phyloP scores from a whole-genome alignment of 2,797 vertebrate genomes.

The Staurois parvus region DNA sequence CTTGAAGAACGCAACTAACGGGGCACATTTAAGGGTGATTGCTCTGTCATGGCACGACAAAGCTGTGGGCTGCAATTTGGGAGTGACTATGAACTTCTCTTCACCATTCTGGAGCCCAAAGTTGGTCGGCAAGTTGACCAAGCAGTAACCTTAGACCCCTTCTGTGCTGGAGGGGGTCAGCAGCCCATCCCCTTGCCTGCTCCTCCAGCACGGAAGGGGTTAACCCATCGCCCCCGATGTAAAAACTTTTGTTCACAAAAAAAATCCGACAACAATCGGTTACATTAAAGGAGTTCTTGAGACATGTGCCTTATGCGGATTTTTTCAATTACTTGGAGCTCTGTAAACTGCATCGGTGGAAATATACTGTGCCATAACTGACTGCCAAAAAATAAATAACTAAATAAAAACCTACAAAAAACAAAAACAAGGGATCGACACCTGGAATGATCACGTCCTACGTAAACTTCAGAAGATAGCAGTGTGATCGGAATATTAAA shows the following conservation, averaged over 20 bases:
- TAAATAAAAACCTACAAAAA: background rate
- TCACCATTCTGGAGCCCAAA: slow-evolving; percentile 43
- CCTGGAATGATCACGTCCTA: slow-evolving; percentile 43
- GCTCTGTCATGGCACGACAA: slow-evolving; percentile 42
- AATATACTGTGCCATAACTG: slow-evolving; percentile 83
- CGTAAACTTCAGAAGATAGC: background rate
- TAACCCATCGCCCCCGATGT: slow-evolving; percentile 14
- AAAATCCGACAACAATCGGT: slow-evolving; percentile 56
- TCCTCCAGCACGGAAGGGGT: slow-evolving; percentile 55
- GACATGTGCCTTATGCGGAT: slow-evolving; percentile 84
- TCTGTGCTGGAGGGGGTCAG: slow-evolving; percentile 43
- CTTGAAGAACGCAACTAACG: slow-evolving; percentile 78
- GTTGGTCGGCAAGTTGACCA: slow-evolving; percentile 38
- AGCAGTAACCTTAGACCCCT: slow-evolving; percentile 60
- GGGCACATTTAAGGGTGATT: slow-evolving; percentile 66
- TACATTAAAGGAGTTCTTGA: slow-evolving; percentile 73
- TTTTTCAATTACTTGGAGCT: slow-evolving; percentile 75
- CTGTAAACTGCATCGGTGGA: slow-evolving; percentile 74
- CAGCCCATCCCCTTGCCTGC: background rate
- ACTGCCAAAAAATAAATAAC: slow-evolving; percentile 71
- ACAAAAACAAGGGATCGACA: slow-evolving; percentile 64
- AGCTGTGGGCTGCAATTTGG: slow-evolving; percentile 40
- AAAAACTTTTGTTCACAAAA: slow-evolving; percentile 12
- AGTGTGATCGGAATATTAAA: background rate
- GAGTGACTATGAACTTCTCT: slow-evolving; percentile 34